Evolutionary conservation across 2,888 invertebrate species (phyloP), one percentile per base, ranked within the genome.

Genomic region (Nipponacmea schrenckii): DNA sequence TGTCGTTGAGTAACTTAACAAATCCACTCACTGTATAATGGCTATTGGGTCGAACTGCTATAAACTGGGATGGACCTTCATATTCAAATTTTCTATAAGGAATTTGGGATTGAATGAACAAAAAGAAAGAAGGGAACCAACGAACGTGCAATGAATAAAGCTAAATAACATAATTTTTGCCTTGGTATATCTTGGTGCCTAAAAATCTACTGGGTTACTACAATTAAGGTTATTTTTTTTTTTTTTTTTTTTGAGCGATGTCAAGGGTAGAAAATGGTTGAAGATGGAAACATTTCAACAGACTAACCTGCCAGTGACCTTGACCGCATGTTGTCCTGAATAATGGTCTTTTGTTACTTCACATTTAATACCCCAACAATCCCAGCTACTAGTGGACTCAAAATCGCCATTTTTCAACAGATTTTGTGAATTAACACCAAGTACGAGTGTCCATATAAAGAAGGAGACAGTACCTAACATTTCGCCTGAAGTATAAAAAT

Each of bases 1-100:
- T n/a, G 62, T 74, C 71, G 45, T 67, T 74, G 12, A 69, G 27
- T 17, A 71, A 31, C 27, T 67, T 68, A 2, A 71, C 56, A 68
- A 68, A 71, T 45, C 67, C 71, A n/a, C 27, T 45, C 63, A 68
- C 71, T 3, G 26, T 27, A 67, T 74, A 74, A 14, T 45, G 26
- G 10, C 39, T 62, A 14, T 66, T 69, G 5, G 66, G 63, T 12
- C 8, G 44, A 20, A 62, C 62, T 12, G 64, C n/a, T 39, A 72
- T 62, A 15, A 5, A 7, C 67, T 72, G 72, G 1, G 56, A 56
- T 4, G 67, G 67, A 0, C 67, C 67, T 56, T 68, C 67, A n/a
- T 68, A 68, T 14, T 56, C 26, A 39, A 50, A 31, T 0, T 68
- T 48, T 39, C 67, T 68, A 56, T 7, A 56, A 68, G 46, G 50